phyloP scores from a whole-genome alignment of 1,140 invertebrate genomes.

The Diachasma alloeum region DNA sequence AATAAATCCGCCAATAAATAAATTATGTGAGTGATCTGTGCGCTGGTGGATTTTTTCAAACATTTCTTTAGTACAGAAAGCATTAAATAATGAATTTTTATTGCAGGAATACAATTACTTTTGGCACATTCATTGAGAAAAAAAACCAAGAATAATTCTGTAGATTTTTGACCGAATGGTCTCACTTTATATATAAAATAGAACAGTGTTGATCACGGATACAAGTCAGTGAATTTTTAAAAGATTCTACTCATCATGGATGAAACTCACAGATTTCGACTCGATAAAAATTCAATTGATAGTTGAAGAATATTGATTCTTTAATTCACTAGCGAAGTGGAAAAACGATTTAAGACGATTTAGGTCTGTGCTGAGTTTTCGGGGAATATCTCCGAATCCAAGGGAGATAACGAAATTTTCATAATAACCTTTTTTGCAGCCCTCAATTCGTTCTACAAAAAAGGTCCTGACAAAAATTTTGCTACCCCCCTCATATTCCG shows the following conservation, averaged over 20 bases:
- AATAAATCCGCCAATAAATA: slow-evolving; percentile 16
- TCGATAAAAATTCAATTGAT: neutral
- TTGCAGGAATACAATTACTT: neutral
- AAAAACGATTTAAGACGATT: too few species aligned
- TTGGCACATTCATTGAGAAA: neutral
- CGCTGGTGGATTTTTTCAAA: slow-evolving; percentile 19
- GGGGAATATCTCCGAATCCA: too few species aligned
- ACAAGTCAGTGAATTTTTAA: too few species aligned
- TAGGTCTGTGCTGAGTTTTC: too few species aligned
- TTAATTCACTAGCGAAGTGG: too few species aligned
- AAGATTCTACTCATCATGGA: too few species aligned
- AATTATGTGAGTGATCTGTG: slow-evolving; percentile 24
- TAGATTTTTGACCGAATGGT: neutral
- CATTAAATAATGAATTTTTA: neutral
- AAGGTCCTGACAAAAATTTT: too few species aligned
- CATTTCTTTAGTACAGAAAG: neutral
- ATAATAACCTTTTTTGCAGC: too few species aligned
- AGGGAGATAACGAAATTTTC: too few species aligned
- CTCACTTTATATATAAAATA: neutral
- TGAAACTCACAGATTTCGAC: neutral
- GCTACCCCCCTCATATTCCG: too few species aligned
- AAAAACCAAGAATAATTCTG: neutral
- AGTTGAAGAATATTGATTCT: too few species aligned
- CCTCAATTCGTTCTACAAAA: too few species aligned
- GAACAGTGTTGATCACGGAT: neutral